These are phyloP conservation scores for Turritopsis dohrnii DNA, from an alignment of 30 jellyfish, hydroid and myxozoan genomes.

Conservation along the genomic window DNA sequence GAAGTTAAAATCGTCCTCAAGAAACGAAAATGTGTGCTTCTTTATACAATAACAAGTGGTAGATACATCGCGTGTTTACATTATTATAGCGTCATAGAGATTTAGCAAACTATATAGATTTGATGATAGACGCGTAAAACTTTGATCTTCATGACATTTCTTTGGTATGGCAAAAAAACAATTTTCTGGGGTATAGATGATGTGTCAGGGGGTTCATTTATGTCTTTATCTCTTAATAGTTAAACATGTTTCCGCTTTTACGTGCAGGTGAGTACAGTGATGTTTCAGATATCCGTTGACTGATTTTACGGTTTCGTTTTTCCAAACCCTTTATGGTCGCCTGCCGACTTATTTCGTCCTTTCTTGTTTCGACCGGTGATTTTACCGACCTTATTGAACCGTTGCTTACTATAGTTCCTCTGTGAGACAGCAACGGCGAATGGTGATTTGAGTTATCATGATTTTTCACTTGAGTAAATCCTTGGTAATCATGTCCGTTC, in stretches of 20 bases:
- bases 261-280: constrained; percentile 10
- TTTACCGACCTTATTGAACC: constrained; percentile 1
- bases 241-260: constrained; percentile 1
- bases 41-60: no score
- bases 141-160: no score
- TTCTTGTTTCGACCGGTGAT: constrained; percentile 22
- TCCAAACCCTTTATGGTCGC: constrained; percentile 53
- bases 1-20: no score
- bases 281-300: constrained; percentile 36
- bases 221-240: neutral
- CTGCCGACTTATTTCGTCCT: constrained; percentile 65
- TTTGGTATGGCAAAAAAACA: neutral
- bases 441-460: neutral
- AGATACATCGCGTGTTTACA: no score
- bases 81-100: no score
- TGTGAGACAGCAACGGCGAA: neutral
- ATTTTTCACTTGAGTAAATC: no score
- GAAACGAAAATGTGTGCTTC: no score
- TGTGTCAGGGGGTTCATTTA: neutral
- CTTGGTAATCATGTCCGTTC: neutral
- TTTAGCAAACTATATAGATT: no score
- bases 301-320: constrained; percentile 29
- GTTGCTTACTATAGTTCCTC: neutral
- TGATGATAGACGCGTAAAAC: no score
- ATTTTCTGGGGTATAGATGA: neutral